These are phyloP conservation scores for Sarcophilus harrisii DNA, from an alignment of 2,797 vertebrate genomes.

Conservation along the genomic window DNA sequence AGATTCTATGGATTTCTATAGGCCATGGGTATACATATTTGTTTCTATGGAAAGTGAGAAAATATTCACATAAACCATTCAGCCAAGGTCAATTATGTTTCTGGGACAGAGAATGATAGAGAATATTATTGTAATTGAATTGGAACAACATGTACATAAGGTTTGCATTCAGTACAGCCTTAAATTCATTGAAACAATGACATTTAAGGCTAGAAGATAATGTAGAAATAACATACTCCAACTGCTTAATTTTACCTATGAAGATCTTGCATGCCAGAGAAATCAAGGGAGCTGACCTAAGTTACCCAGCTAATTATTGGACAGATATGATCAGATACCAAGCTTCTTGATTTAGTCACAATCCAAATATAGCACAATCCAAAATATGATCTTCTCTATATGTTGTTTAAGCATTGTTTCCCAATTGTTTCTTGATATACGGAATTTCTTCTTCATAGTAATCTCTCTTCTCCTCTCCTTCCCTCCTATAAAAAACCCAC, in stretches of 20 bases:
- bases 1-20: not conserved
- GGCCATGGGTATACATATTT: not conserved
- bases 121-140: not conserved
- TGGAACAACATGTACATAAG: not conserved
- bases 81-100: not conserved
- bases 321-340: not conserved
- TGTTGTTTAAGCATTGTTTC: not conserved
- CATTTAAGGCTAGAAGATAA: not conserved
- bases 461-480: not conserved
- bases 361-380: not conserved
- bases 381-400: not conserved
- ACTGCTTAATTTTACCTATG: not conserved
- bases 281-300: not conserved
- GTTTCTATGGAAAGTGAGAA: not conserved
- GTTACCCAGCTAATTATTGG: not conserved
- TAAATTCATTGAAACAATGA: not conserved
- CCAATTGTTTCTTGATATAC: not conserved
- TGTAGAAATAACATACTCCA: not conserved
- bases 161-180: not conserved
- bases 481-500: no score
- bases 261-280: not conserved
- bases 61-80: not conserved
- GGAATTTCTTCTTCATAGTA: not conserved
- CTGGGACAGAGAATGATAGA: not conserved
- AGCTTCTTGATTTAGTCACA: not conserved